Percentiles rank a stretch among this genome's conserved stretches.
These are phyloP conservation scores for Macrophya annulata DNA, from an alignment of 2,888 invertebrate genomes.

Conservation along the genomic window DNA sequence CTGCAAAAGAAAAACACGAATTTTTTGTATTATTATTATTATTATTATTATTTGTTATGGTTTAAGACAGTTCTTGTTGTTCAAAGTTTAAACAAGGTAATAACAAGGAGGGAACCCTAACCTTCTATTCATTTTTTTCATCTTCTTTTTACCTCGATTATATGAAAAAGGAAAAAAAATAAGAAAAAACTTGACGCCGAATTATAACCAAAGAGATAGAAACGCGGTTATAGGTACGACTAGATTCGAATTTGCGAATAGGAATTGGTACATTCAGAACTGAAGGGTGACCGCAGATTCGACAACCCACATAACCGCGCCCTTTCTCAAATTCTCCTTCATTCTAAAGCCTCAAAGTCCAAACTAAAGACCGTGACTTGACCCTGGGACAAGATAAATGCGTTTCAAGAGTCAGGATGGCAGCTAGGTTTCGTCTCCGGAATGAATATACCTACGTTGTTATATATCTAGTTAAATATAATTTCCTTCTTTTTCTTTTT, in stretches of 20 bases:
- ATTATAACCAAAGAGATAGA: neutral
- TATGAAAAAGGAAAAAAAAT: too few species aligned
- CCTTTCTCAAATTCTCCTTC: neutral
- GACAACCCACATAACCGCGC: neutral
- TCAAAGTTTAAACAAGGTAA: neutral
- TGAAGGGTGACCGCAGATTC: neutral
- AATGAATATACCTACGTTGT: neutral
- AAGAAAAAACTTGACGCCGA: neutral
- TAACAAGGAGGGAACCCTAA: neutral
- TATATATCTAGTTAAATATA: too few species aligned
- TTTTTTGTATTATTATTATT: neutral
- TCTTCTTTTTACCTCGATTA: neutral
- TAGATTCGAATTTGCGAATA: neutral
- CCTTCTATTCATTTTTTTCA: neutral
- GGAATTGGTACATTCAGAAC: neutral
- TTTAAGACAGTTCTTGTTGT: neutral
- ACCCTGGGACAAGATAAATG: neutral
- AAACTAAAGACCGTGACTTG: neutral
- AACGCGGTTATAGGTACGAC: neutral
- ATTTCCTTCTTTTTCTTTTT: too few species aligned
- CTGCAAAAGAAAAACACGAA: neutral
- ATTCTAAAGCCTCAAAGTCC: constrained; percentile 22
- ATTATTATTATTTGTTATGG: neutral
- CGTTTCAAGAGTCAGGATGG: neutral
- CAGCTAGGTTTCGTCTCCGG: neutral